phyloP scores from a whole-genome alignment of 2,113 vertebrate genomes.

The Equus przewalskii region DNA sequence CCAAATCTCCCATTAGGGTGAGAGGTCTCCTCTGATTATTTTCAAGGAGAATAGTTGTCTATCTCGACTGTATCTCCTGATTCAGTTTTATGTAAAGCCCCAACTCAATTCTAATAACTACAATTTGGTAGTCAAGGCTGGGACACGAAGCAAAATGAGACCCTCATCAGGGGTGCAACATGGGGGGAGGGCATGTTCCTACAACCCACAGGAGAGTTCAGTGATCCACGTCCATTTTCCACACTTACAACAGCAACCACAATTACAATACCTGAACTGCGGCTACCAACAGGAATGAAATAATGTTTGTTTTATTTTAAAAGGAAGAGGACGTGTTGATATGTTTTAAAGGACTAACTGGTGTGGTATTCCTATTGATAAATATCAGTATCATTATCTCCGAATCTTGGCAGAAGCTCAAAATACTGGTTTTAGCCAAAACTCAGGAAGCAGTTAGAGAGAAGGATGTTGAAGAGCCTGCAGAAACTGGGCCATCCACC shows the following conservation, averaged over 20 bases:
- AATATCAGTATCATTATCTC: background rate
- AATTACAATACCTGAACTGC: rapidly evolving
- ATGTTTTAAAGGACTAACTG: background rate
- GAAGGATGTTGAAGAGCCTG: background rate
- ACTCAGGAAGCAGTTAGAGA: background rate
- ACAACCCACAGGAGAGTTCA: background rate
- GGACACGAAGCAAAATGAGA: too few relatives aligned
- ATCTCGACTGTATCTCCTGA: background rate
- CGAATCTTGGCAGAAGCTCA: background rate
- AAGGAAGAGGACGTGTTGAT: background rate
- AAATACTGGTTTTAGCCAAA: background rate
- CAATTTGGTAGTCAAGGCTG: too few relatives aligned
- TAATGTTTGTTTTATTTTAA: rapidly evolving
- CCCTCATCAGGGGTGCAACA: too few relatives aligned
- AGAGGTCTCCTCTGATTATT: background rate
- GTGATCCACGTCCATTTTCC: too few relatives aligned
- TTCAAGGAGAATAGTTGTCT: background rate
- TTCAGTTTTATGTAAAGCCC: too few relatives aligned
- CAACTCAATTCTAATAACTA: too few relatives aligned
- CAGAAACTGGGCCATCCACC: rapidly evolving
- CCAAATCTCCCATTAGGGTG: background rate
- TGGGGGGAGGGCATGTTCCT: rapidly evolving
- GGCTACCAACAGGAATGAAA: background rate
- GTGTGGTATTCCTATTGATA: rapidly evolving
- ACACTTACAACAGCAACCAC: too few relatives aligned